Base-by-base conservation (phyloP, 2,888 invertebrate genomes). In the Conistra vaccinii region DNA sequence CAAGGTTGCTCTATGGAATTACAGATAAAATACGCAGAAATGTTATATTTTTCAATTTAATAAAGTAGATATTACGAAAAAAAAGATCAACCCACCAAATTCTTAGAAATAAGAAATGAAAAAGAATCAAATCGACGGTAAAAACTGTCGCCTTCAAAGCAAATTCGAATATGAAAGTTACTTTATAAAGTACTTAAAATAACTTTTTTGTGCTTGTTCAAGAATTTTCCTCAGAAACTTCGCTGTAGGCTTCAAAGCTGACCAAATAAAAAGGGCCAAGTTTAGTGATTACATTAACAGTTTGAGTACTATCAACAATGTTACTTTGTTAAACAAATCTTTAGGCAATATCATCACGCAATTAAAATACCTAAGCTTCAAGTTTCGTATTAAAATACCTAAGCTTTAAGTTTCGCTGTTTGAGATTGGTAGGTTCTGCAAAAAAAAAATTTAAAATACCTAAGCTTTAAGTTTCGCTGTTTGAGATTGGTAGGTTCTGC, bases 301-400 rank as follows among this genome's bases (percentile, higher is more conserved):
- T 74, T 58, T 58, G 14, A 63, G 20, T 63, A 57, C 45, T 53
- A 69, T 10, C 29, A 74, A 63, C 74, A 32, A 68, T 63, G 45
- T 73, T 80, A 58, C 45, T 79, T 79, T 55, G 53, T 77, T 61
- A 32, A 23, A 9, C 7, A 12, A 67, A 35, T 58, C n/a, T 67
- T 62, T 63, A 14, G 12, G 45, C 29, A 29, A 66, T 29, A 45
- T 58, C 29, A 57, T 58, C 51, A 45, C 35, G 51, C n/a, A 29
- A 73, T 80, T 73, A 58, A 66, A 78, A 73, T 67, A 57, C 26
- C 1, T 51, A 14, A 29, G 14, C 26, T 51, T 51, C 3, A 57
- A 67, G 51, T 57, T 66, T 55, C 7, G 12, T 14, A 35, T 23
- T n/a, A 14, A 3, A 12, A 17, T 17, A 57, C 26, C 1, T 51